Evolutionary conservation across 2,888 invertebrate species (phyloP).

Genomic region (Torymus aiolomorphi): DNA sequence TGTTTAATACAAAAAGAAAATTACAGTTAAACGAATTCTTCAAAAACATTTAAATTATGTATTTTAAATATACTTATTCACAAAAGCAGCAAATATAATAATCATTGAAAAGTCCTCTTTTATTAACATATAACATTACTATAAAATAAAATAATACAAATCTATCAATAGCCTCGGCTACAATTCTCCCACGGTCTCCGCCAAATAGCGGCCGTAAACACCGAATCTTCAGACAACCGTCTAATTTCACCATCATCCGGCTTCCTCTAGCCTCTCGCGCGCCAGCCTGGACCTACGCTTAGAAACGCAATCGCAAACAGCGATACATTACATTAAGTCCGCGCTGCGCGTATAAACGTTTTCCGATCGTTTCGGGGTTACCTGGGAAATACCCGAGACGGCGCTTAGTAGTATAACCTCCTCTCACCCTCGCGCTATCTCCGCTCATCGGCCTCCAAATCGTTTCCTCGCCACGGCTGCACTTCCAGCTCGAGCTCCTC

Average conservation of each 20-base stretch:
- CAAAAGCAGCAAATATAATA: no score
- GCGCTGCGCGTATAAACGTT: slow-evolving; percentile 35
- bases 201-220: no score
- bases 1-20: no score
- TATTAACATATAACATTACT: no score
- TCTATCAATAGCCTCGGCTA: no score
- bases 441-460: slow-evolving; percentile 33
- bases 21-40: no score
- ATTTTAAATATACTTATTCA: no score
- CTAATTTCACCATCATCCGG: slow-evolving; percentile 5
- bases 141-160: no score
- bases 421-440: slow-evolving; percentile 23
- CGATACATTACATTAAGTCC: not conserved
- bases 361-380: slow-evolving; percentile 38
- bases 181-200: no score
- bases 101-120: no score
- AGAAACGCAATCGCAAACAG: not conserved
- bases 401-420: not conserved
- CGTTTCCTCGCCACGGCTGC: slow-evolving; percentile 4
- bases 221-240: no score
- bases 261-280: not conserved
- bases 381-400: slow-evolving; percentile 24
- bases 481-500: not conserved
- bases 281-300: not conserved
- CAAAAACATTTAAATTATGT: no score